Conservation (phyloP, 2,113 vertebrate species). For the Anarhynchus alexandrinus region DNA sequence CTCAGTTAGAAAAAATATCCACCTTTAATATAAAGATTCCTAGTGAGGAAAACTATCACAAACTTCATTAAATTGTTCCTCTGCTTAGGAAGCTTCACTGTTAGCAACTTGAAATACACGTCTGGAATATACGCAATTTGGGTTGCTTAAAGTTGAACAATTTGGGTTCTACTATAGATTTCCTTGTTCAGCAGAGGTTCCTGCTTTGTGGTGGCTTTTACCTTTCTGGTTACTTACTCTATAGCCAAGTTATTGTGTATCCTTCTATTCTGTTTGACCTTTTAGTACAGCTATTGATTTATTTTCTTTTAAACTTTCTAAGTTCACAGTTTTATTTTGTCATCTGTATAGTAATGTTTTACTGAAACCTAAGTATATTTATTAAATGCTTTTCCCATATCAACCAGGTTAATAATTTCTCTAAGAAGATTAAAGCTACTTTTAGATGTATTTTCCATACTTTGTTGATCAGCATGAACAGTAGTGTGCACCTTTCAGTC, state of each 20-base stretch:
- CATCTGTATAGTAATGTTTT: not conserved
- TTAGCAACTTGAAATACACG: not conserved
- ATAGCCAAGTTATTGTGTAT: not conserved
- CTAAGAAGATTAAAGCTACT: not conserved
- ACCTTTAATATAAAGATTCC: not conserved
- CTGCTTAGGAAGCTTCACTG: not conserved
- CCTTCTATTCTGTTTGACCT: slow-evolving; percentile 31
- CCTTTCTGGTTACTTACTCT: not conserved
- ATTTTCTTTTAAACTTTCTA: not conserved
- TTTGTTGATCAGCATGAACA: not conserved
- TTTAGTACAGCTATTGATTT: slow-evolving; percentile 24
- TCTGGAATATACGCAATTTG: not conserved
- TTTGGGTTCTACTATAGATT: not conserved
- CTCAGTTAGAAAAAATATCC: not conserved
- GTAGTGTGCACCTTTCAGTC: not conserved
- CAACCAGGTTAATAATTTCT: not conserved
- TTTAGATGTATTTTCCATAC: not conserved
- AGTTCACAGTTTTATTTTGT: not conserved
- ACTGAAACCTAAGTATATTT: not conserved
- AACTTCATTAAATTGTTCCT: not conserved
- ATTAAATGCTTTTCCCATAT: not conserved
- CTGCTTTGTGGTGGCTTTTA: not conserved
- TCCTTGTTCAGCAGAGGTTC: not conserved
- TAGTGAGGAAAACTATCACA: not conserved
- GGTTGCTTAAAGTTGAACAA: not conserved